Evolutionary conservation across 2,797 vertebrate species (phyloP).

Genomic region (Tragelaphus oryx): DNA sequence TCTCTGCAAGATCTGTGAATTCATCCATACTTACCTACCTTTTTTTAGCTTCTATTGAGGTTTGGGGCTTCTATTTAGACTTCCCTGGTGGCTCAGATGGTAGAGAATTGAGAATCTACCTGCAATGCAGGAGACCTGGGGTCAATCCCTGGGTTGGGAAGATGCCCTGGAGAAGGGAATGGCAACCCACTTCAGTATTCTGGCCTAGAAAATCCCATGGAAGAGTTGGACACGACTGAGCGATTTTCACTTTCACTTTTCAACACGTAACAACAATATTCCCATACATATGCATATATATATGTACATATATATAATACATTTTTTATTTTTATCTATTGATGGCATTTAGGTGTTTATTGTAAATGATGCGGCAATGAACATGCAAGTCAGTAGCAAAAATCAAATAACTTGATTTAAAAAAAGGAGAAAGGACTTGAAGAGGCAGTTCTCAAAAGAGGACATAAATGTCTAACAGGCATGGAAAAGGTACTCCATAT

Average conservation of each 20-base stretch:
- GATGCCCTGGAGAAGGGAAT: not conserved
- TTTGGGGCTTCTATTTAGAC: not conserved
- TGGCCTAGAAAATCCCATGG: not conserved
- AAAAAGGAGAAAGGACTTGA: not conserved
- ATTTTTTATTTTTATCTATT: not conserved
- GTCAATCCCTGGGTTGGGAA: not conserved
- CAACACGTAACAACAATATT: not conserved
- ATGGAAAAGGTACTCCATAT: not conserved
- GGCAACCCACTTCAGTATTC: not conserved
- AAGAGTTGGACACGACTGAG: not conserved
- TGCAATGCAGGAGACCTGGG: not conserved
- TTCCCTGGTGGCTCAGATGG: not conserved
- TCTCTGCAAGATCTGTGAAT: not conserved
- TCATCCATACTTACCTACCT: not conserved
- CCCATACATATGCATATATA: not conserved
- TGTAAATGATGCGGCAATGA: not conserved
- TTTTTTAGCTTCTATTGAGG: not conserved
- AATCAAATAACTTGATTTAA: not conserved
- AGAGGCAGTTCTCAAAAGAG: not conserved
- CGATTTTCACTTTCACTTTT: not conserved
- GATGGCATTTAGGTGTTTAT: not conserved
- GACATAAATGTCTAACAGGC: not conserved
- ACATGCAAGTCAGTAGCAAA: not conserved
- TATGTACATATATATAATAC: not conserved
- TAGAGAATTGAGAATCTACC: not conserved